Percentiles rank a stretch among this genome's conserved stretches.
Evolutionary conservation across 2,113 vertebrate genomes (phyloP).

Genomic region (Gallinago media): DNA sequence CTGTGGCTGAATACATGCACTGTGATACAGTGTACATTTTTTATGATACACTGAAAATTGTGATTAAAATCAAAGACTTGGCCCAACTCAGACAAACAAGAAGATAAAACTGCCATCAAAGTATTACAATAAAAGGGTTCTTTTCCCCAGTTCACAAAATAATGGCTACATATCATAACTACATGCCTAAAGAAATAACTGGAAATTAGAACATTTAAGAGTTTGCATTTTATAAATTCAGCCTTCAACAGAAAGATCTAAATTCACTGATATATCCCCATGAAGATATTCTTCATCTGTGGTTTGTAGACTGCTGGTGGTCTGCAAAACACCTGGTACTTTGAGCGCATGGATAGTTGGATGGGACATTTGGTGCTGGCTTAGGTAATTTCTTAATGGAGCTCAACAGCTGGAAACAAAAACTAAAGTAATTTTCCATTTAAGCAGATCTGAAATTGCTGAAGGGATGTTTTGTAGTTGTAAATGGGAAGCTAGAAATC

Average conservation of each 20-base stretch:
- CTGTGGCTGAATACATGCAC: neutral
- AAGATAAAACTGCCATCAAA: neutral
- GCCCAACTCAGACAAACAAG: neutral
- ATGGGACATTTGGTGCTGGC: slow-evolving; percentile 9
- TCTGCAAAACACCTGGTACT: slow-evolving; percentile 15
- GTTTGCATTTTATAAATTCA: too few species aligned
- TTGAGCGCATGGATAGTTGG: neutral
- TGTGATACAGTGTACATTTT: neutral
- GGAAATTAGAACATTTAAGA: too few species aligned
- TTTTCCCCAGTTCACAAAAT: neutral
- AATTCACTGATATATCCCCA: too few species aligned
- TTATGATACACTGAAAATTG: neutral
- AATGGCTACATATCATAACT: neutral
- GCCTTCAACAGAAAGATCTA: too few species aligned
- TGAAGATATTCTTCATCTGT: neutral
- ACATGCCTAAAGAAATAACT: neutral
- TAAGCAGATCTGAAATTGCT: slow-evolving; percentile 12
- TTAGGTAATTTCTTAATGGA: neutral
- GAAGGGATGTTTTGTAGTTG: neutral
- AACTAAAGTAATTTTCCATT: slow-evolving; percentile 34
- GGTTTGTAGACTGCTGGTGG: slow-evolving; percentile 5
- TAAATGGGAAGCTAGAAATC: neutral
- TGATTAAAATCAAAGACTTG: neutral
- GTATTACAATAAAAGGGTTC: neutral
- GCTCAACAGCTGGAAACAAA: slow-evolving; percentile 28